Percentiles rank a stretch among this genome's conserved stretches.
Conservation (phyloP, 2,113 vertebrate species). For the Anas platyrhynchos region DNA sequence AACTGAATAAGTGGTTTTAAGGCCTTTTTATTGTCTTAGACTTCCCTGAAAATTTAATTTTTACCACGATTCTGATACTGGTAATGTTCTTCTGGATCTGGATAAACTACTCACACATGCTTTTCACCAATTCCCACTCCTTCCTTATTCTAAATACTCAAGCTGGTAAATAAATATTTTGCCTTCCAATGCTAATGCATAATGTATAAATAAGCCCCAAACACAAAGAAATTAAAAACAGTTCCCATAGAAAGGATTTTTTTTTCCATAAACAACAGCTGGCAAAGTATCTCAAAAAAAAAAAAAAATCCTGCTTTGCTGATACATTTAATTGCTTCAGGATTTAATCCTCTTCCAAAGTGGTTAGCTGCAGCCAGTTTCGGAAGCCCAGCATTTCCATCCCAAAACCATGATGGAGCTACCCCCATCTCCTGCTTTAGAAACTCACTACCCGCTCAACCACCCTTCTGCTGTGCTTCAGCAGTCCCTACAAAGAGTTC, state of each 20-base stretch:
- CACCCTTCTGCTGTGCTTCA: not conserved
- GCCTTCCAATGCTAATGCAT: slow-evolving; percentile 34
- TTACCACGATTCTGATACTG: not conserved
- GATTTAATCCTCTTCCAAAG: slow-evolving; percentile 19
- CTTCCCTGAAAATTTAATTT: not conserved
- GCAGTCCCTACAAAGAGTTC: not conserved
- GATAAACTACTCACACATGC: not conserved
- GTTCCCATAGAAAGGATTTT: slow-evolving; percentile 29
- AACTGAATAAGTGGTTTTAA: not conserved
- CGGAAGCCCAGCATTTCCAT: not conserved
- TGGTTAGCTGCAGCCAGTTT: not conserved
- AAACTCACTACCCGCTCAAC: not conserved
- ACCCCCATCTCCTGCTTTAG: not conserved
- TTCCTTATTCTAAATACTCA: slow-evolving; percentile 12
- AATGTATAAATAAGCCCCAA: slow-evolving; percentile 48
- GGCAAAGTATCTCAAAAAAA: slow-evolving; percentile 31
- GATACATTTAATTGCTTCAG: slow-evolving; percentile 33
- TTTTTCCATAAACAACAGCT: slow-evolving; percentile 49
- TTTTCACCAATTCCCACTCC: not conserved
- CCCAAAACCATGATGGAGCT: not conserved
- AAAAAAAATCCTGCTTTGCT: not conserved
- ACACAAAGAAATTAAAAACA: slow-evolving; percentile 45
- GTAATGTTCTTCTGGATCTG: not conserved
- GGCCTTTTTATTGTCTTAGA: not conserved
- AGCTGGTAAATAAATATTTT: slow-evolving; percentile 45